Base-by-base conservation (phyloP, 2,797 vertebrate genomes). In the Liasis olivaceus region DNA sequence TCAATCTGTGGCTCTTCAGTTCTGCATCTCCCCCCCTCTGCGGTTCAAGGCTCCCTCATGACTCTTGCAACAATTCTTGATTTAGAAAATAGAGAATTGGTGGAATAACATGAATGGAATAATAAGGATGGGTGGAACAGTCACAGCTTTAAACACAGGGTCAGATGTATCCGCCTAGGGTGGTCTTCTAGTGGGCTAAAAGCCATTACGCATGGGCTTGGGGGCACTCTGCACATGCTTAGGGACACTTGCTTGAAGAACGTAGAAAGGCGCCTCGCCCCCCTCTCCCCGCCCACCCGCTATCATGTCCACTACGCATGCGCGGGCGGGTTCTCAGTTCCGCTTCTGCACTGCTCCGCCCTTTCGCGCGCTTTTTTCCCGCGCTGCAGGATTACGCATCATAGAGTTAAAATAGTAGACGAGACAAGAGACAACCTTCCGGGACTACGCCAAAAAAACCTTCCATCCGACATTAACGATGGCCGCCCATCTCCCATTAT, bases 211-310 rank as follows among this genome's bases (percentile, higher is more conserved):
- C 20, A 1, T 59, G 6, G 3, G 15, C 28, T 59, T n/a, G 28
- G 17, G 28, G 28, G 42, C 42, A 54, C 59, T 64, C 59, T 90
- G 77, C 4, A 3, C 59, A 63, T 24, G 89, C 26, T 31, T n/a
- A 15, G 69, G 2, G 14, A 2, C 3, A 54, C 42, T 5, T 3
- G 3, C 54, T 89, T 26, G 62, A 0, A 59, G 3, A 5, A 31
- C 56, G 13, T 5, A 1, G 20, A 22, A 87, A 12, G 15, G 4
- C 15, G 3, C 1, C 7, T 51, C 58, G n/a, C n/a, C n/a, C n/a
- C 15, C 2, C 17, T 6, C 0, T 9, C 9, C 8, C 1, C 2
- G 13, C 20, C 3, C 1, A 2, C 3, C 26, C 0, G 0, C 6
- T 0, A 60, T 20, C 2, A 11, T n/a, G 11, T 1, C 4, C 15